Evolutionary conservation across 2,888 invertebrate genomes (phyloP), one percentile per base, ranked within the genome.

Genomic region (Ophraella communa): DNA sequence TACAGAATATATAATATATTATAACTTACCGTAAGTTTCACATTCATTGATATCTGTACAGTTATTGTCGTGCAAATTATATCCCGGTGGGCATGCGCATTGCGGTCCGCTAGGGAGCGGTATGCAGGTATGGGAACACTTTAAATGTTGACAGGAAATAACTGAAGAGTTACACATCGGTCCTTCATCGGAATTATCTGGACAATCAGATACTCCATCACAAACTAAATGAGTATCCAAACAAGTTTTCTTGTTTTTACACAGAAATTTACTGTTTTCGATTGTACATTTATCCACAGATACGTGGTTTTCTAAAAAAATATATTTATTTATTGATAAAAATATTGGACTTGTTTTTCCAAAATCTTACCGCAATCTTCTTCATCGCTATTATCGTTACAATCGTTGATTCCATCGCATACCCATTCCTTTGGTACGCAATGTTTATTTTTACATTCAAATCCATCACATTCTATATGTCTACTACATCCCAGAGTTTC

Each of bases 1-100:
- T n/a, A n/a, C n/a, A n/a, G n/a, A n/a, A n/a, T n/a, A n/a, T n/a
- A n/a, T n/a, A n/a, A n/a, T n/a, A n/a, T n/a, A n/a, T n/a, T n/a
- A n/a, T n/a, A n/a, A 27, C 74, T 74, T 74, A 81, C 91, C 91
- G 66, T 84, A 84, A 0, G 80, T 77, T 33, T 84, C 79, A 71
- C 92, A 92, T 73, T 91, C 90, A 75, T 92, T 83, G 3, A 89
- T 82, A 71, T 90, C 90, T 67, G 80, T 76, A 68, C 88, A 87
- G 0, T 80, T 80, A n/a, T 77, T 77, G 60, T 78, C 76, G 74
- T 84, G 73, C 76, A 78, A 79, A 80, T 66, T 75, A 47, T 69
- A 72, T 1, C 85, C 87, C 3, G 62, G 68, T 0, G 78, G 84
- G 73, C 92, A 93, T 1, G 84, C 53, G 76, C 92, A 92, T 8